These are phyloP conservation scores for Oreohelix idahoensis DNA, from an alignment of 1,140 invertebrate genomes.

Conservation along the genomic window DNA sequence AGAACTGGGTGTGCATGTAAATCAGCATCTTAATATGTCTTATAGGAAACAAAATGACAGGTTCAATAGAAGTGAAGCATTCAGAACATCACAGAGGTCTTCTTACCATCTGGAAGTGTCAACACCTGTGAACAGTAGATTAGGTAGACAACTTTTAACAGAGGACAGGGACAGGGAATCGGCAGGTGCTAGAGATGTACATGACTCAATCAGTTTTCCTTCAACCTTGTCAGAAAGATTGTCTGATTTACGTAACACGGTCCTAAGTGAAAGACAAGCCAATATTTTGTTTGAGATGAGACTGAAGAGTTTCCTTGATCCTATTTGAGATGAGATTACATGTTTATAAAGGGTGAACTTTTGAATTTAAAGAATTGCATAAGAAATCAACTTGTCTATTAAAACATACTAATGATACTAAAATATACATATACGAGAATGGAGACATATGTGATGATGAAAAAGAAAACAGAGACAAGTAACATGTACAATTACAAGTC, in stretches of 20 bases:
- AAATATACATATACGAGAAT: too few relatives aligned
- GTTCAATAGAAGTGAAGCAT: not conserved
- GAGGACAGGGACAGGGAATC: not conserved
- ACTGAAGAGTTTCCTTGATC: not conserved
- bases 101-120: not conserved
- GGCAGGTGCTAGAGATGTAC: too few relatives aligned
- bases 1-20: not conserved
- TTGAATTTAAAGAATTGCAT: too few relatives aligned
- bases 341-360: too few relatives aligned
- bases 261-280: not conserved
- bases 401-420: too few relatives aligned
- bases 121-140: not conserved
- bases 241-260: not conserved
- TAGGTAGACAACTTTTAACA: not conserved
- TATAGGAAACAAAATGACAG: not conserved
- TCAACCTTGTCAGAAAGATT: not conserved
- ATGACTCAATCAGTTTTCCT: not conserved
- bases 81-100: not conserved
- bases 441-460: too few relatives aligned
- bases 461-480: too few relatives aligned
- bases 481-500: too few relatives aligned
- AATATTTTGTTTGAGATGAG: conserved; percentile 22
- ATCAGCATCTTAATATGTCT: not conserved
- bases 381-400: too few relatives aligned
- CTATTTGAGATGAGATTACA: not conserved